phyloP scores from a whole-genome alignment of 2,888 invertebrate genomes.

The Agonopterix arenella region DNA sequence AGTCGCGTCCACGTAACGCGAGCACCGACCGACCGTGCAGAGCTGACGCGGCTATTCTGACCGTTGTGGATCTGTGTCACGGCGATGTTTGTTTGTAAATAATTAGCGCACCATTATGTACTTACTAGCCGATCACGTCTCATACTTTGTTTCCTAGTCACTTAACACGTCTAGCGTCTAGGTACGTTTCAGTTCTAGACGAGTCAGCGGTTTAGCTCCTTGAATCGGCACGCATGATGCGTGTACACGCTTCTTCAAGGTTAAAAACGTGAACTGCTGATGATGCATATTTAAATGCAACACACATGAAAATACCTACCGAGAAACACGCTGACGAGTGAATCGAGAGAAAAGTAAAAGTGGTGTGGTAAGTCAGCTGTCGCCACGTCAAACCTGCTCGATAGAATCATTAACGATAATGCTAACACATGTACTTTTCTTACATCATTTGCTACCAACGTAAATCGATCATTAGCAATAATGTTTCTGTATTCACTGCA shows the following conservation, averaged over 20 bases:
- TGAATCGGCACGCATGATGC: neutral
- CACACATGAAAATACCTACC: no score
- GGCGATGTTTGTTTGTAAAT: slow-evolving; percentile 67
- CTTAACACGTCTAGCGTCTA: slow-evolving; percentile 2
- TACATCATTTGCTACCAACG: slow-evolving; percentile 24
- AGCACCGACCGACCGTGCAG: slow-evolving; percentile 33
- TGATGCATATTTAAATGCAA: no score
- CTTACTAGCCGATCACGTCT: slow-evolving; percentile 32
- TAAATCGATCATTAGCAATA: slow-evolving; percentile 23
- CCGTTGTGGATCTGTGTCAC: slow-evolving; percentile 52
- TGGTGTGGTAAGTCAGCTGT: slow-evolving; percentile 45
- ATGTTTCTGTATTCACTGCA: slow-evolving; percentile 13
- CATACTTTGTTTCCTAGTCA: neutral
- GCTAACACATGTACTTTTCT: slow-evolving; percentile 18
- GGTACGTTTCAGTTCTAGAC: no score
- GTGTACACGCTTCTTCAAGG: neutral
- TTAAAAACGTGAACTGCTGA: neutral
- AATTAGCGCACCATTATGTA: slow-evolving; percentile 30
- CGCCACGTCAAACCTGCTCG: slow-evolving; percentile 28
- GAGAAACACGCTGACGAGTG: no score
- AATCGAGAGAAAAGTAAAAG: slow-evolving; percentile 67
- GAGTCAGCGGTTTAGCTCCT: neutral
- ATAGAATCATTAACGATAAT: slow-evolving; percentile 7
- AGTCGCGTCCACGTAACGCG: slow-evolving; percentile 56
- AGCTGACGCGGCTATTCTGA: slow-evolving; percentile 28